A percentile compares a stretch with the other conserved stretches of the same genome.
Conservation (phyloP, 92 coral and sea anemone genomes). For the Umimayanthus kanabou region DNA sequence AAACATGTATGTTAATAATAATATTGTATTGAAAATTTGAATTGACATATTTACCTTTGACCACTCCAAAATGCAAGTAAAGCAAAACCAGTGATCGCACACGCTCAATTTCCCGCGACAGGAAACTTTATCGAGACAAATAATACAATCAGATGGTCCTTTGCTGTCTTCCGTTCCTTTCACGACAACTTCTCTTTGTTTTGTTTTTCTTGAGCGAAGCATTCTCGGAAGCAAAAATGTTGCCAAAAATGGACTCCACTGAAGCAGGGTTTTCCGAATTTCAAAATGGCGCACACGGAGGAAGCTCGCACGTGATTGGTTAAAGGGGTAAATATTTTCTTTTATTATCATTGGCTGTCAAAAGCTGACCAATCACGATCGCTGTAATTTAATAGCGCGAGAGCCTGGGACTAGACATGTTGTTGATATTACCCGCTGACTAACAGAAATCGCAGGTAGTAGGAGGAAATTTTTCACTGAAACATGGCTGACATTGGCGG, state of each 20-base stretch:
- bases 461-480: constrained; percentile 79
- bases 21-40: too few relatives aligned
- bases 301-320: constrained; percentile 73
- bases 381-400: constrained; percentile 25
- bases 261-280: constrained; percentile 15
- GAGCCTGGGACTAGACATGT: constrained; percentile 88
- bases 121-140: constrained; percentile 89
- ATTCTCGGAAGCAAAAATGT: constrained; percentile 11
- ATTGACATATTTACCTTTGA: constrained; percentile 74
- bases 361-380: constrained; percentile 68
- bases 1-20: too few relatives aligned
- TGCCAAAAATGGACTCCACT: constrained; percentile 28
- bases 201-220: constrained; percentile 56
- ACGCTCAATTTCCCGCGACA: constrained; percentile 93
- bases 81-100: constrained; percentile 99
- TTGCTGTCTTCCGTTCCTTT: constrained; percentile 43
- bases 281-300: constrained; percentile 65
- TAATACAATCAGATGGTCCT: constrained; percentile 68
- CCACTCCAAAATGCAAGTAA: constrained; percentile 90
- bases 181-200: constrained; percentile 29
- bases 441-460: constrained; percentile 72
- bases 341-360: constrained; percentile 50
- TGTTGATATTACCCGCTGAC: constrained; percentile 97
- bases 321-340: constrained; percentile 33
- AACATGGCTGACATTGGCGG: constrained; percentile 94